Conservation (phyloP, 2,797 vertebrate species). For the Lithobates pipiens region DNA sequence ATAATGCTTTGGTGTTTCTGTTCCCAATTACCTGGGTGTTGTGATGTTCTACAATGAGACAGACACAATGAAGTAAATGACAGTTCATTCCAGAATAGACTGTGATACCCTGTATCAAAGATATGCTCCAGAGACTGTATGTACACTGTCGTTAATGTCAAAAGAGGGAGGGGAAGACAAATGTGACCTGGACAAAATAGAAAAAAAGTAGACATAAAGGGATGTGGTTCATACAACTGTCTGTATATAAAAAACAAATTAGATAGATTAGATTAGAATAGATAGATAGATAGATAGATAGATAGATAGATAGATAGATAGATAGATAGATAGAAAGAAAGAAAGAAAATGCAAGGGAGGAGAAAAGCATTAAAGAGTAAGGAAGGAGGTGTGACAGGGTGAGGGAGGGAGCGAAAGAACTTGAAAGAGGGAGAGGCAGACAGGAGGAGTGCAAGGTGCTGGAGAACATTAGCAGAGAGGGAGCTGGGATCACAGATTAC, state of each 20-base stretch:
- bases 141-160: neutral
- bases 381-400: constrained; percentile 45
- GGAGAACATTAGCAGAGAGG: constrained; percentile 14
- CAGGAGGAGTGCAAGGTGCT: constrained; percentile 24
- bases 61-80: constrained; percentile 1
- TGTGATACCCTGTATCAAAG: neutral
- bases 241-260: neutral
- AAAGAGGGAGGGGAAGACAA: neutral
- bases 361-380: constrained; percentile 18
- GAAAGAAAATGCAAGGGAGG: neutral
- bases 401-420: constrained; percentile 46
- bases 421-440: constrained; percentile 41
- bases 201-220: neutral
- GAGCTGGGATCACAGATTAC: neutral
- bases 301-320: too few species aligned
- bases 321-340: neutral
- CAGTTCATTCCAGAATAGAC: neutral
- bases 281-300: too few species aligned
- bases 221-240: neutral
- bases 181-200: neutral
- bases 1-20: neutral
- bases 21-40: constrained; percentile 39
- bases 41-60: constrained; percentile 21
- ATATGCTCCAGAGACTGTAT: neutral
- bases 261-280: neutral